Base-by-base conservation (phyloP, 53 echinoderm and acorn worm species). In the Temnopleurus reevesii region DNA sequence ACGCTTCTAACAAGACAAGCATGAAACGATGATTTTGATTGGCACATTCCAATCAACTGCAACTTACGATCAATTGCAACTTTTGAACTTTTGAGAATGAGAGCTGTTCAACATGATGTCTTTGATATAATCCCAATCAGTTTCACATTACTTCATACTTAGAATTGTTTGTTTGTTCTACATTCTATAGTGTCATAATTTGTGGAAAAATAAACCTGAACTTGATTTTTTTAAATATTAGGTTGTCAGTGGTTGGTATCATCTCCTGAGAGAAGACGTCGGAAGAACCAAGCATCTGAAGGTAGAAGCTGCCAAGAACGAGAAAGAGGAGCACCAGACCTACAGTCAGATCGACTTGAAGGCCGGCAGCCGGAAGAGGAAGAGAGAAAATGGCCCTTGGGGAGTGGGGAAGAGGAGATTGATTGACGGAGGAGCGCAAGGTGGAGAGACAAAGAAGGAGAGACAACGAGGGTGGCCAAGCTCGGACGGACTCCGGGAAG, bases 171-270 rank as follows among this genome's bases (percentile, higher is more conserved):
- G n/a, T n/a, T n/a, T n/a, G n/a, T n/a, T n/a, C n/a, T n/a, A n/a
- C n/a, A n/a, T n/a, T n/a, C n/a, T n/a, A n/a, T n/a, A n/a, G n/a
- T n/a, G n/a, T n/a, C n/a, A n/a, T n/a, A n/a, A n/a, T n/a, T n/a
- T n/a, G n/a, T n/a, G n/a, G n/a, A n/a, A n/a, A n/a, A n/a, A n/a
- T n/a, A n/a, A n/a, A n/a, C n/a, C n/a, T n/a, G n/a, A n/a, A n/a
- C n/a, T n/a, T 51, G 10, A 24, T 53, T 55, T 30, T 26, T 55
- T 34, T 35, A 0, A 4, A 51, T 54, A 45, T 27, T 64, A 94
- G 94, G 91, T 91, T 36, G 77, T 95, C 38, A 91, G 91, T 53
- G 95, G 95, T 23, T 95, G 95, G 95, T 95, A 93, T 63, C 89
- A 95, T 58, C 86, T 95, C 15, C 87, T 95, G 23, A 57, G 91